Evolutionary conservation across 2,888 invertebrate genomes (phyloP).

Genomic region (Notodonta dromedarius): DNA sequence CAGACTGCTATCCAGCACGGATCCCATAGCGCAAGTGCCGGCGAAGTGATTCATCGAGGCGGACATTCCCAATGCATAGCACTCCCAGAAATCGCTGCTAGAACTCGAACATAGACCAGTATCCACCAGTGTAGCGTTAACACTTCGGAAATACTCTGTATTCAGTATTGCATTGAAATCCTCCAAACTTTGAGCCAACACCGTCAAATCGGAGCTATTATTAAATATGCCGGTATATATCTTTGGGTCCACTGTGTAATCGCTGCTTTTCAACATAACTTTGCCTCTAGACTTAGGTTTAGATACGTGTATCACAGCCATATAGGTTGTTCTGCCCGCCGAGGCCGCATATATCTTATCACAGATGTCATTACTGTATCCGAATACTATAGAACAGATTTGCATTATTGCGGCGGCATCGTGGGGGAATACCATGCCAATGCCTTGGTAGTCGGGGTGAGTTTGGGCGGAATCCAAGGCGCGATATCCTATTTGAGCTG

Average conservation of each 20-base stretch:
- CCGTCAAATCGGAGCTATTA: conserved; percentile 34
- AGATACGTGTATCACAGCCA: conserved; percentile 11
- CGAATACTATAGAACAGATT: conserved; percentile 68
- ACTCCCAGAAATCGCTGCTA: conserved; percentile 29
- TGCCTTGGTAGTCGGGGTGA: conserved; percentile 35
- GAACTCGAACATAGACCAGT: conserved; percentile 30
- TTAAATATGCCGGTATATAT: conserved; percentile 16
- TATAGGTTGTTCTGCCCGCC: conserved; percentile 6
- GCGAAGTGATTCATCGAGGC: conserved; percentile 88
- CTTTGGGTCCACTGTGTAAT: conserved; percentile 39
- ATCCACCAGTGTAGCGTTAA: conserved; percentile 36
- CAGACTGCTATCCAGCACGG: conserved; percentile 86
- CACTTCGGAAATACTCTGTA: conserved; percentile 35
- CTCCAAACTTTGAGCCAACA: conserved; percentile 32
- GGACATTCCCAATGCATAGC: conserved; percentile 56
- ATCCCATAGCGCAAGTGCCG: conserved; percentile 89
- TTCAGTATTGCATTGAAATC: conserved; percentile 42
- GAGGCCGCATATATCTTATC: conserved; percentile 36
- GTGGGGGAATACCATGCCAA: conserved; percentile 25
- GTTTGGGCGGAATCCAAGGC: conserved; percentile 27
- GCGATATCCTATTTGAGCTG: conserved; percentile 28
- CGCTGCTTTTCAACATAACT: conserved; percentile 12
- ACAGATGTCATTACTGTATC: conserved; percentile 59
- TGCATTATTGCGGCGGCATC: conserved; percentile 14
- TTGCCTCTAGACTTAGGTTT: conserved; percentile 16